Evolutionary conservation across 2,113 vertebrate genomes (phyloP), one percentile per base, ranked within the genome.

Genomic region (Cyprinodon brontotheroides): DNA sequence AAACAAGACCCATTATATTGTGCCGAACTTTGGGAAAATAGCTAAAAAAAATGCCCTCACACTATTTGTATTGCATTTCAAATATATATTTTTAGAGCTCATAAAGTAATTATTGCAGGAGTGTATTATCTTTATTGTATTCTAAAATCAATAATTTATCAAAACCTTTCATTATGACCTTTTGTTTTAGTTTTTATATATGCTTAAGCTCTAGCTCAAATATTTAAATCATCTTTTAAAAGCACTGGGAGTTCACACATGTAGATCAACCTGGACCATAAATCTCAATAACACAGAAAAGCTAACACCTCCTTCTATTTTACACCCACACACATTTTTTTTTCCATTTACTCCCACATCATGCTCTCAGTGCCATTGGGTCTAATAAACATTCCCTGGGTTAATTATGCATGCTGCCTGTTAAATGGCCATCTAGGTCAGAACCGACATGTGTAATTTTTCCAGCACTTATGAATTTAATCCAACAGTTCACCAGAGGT

Each of bases 361-460:
- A 17, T 41, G 66, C 38, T 8, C n/a, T 76, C 64, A 0, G 76
- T 9, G 72, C 88, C 71, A 3, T 20, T 40, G 80, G 82, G 88
- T 65, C 80, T 84, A 77, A 71, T 90, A 86, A 90, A 86, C 0
- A 45, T 68, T 74, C 75, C 73, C 70, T 5, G 69, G 85, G 90
- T 84, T 91, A 92, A 92, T 89, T 90, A 87, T 77, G 83, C 83
- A 57, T 78, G 68, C 78, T 61, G 20, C 64, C 70, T 62, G 60
- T 87, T 89, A 89, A 79, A 75, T 70, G 81, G 50, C 63, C 39
- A 61, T 37, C 81, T 82, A 68, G 86, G 81, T 89, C 87, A 70
- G 61, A 69, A 68, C 76, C 79, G 70, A 89, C 83, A 80, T n/a
- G 76, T 83, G 83, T 92, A 79, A 92, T 88, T 89, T 88, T 81